Evolutionary conservation across 2,888 invertebrate species (phyloP), one percentile per base, ranked within the genome.

Genomic region (Belgica antarctica): DNA sequence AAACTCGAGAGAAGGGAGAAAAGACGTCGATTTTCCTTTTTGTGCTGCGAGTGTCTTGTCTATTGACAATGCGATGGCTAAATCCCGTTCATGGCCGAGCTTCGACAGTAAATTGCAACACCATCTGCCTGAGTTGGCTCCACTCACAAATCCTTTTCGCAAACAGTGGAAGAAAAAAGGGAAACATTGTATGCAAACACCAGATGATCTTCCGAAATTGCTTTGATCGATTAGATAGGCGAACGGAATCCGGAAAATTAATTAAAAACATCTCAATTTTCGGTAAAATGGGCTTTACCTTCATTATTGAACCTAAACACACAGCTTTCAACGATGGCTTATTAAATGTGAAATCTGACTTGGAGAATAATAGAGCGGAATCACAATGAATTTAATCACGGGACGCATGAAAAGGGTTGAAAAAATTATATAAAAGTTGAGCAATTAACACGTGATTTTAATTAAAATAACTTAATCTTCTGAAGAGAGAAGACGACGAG

Each of bases 401-500:
- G 5, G 19, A 19, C 2, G 12, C 19, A 59, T 19, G 27, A 59
- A 19, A 59, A 59, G 27, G 59, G 59, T 59, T 59, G 25, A 3
- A 7, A 3, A 5, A 59, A 27, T 28, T 52, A 63, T n/a, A 31
- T 31, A 68, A 68, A 68, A 68, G 31, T 68, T 57, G 34, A 27
- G 17, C 46, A 31, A 34, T 68, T 68, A 68, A 68, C 68, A 68
- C 68, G 57, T 68, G 57, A 68, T 68, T 68, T 57, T 57, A 47
- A 68, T 68, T 57, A 68, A 57, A 68, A 68, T 68, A 57, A 68
- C 68, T 68, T 68, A 68, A 68, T 68, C 68, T 34, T 10, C 25
- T 52, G 17, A 2, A 34, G 17, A 62, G 19, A 31, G 7, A 27
- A 52, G n/a, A n/a, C n/a, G n/a, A n/a, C n/a, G n/a, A n/a, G n/a